Percentiles rank a stretch among this genome's conserved stretches.
phyloP scores from a whole-genome alignment of 2,113 vertebrate genomes.

The Elaphurus davidianus region DNA sequence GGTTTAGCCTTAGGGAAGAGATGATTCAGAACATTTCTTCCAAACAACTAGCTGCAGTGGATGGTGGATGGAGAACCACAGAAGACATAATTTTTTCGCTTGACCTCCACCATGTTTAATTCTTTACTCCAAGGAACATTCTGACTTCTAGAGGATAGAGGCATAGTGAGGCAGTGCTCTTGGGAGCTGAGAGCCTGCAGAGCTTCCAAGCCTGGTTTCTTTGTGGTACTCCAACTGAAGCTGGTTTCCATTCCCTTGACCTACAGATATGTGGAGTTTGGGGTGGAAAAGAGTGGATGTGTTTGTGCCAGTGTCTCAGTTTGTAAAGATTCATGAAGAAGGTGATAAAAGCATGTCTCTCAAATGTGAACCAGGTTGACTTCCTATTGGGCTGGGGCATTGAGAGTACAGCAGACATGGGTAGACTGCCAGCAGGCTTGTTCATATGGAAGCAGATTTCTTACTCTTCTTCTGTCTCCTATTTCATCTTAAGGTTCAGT shows the following conservation, averaged over 20 bases:
- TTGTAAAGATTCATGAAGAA: neutral
- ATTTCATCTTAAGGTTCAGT: too few relatives aligned
- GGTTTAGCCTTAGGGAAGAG: neutral
- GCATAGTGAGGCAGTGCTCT: too few relatives aligned
- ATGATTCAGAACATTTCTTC: neutral
- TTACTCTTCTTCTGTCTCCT: neutral
- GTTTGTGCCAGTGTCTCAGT: neutral
- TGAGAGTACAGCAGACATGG: neutral
- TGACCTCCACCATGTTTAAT: neutral
- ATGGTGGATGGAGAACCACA: neutral
- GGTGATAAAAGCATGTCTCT: accelerated
- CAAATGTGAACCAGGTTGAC: neutral
- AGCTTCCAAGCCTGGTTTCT: neutral
- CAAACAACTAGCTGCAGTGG: neutral
- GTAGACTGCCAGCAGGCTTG: neutral
- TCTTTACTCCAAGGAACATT: neutral
- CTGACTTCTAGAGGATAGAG: neutral
- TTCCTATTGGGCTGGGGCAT: neutral
- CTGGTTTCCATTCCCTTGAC: neutral
- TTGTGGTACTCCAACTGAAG: neutral
- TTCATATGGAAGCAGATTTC: neutral
- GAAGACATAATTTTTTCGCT: neutral
- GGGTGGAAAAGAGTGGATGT: too few relatives aligned
- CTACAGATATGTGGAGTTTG: accelerated
- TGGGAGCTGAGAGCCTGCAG: too few relatives aligned